phyloP scores from a whole-genome alignment of 2,888 invertebrate genomes.

The Sisyra nigra region DNA sequence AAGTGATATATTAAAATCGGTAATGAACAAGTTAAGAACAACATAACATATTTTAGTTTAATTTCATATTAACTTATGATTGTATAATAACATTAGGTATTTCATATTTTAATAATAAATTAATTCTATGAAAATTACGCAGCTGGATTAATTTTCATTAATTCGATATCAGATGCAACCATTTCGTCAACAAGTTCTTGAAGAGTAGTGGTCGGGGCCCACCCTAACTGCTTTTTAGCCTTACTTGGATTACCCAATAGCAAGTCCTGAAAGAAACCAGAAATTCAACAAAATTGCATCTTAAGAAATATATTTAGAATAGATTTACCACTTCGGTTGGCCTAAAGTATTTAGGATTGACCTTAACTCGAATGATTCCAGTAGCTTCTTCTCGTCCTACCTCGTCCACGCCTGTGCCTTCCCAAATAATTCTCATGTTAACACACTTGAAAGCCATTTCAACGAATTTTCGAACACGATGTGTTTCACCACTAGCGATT shows the following conservation, averaged over 20 bases:
- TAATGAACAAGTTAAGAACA: no score
- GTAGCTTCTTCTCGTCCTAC: slow-evolving; percentile 54
- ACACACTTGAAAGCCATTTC: slow-evolving; percentile 78
- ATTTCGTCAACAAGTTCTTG: slow-evolving; percentile 81
- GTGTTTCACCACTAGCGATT: slow-evolving; percentile 88
- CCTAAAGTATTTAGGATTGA: slow-evolving; percentile 90
- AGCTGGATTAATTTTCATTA: slow-evolving; percentile 82
- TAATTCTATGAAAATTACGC: slow-evolving; percentile 37
- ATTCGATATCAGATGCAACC: slow-evolving; percentile 77
- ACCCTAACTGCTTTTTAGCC: slow-evolving; percentile 71
- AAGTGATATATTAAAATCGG: no score
- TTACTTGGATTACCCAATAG: slow-evolving; percentile 88
- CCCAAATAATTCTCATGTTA: slow-evolving; percentile 70
- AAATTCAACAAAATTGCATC: slow-evolving; percentile 5
- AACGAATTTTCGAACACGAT: slow-evolving; percentile 93
- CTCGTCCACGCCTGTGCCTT: slow-evolving; percentile 72
- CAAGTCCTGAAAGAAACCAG: slow-evolving; percentile 44
- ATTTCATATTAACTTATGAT: no score
- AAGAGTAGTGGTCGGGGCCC: slow-evolving; percentile 74
- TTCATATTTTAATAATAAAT: no score
- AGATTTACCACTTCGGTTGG: slow-evolving; percentile 92
- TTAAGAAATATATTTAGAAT: neutral
- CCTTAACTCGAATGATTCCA: slow-evolving; percentile 61
- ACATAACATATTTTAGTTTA: no score
- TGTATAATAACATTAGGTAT: no score